phyloP scores from a whole-genome alignment of 2,113 vertebrate species.

The Chrysochloris asiatica region DNA sequence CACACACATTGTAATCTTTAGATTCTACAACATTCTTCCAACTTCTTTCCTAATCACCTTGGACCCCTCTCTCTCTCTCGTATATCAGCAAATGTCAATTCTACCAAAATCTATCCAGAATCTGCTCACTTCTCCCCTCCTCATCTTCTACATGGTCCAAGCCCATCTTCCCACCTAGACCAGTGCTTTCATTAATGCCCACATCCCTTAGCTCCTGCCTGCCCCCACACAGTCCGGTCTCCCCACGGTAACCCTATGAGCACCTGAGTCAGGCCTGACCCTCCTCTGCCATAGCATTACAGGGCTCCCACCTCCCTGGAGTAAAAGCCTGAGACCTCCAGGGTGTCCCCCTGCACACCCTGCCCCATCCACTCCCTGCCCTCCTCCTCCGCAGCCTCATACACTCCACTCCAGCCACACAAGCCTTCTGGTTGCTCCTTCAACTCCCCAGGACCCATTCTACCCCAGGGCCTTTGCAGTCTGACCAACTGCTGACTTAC shows the following conservation, averaged over 20 bases:
- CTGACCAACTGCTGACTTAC: background rate
- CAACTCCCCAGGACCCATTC: accelerated
- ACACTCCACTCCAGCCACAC: background rate
- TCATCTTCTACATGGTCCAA: background rate
- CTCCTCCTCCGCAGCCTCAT: background rate
- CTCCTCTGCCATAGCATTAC: background rate
- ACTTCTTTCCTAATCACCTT: background rate
- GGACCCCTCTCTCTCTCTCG: background rate
- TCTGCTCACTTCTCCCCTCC: background rate
- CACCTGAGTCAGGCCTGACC: background rate
- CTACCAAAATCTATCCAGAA: background rate
- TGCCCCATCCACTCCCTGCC: accelerated
- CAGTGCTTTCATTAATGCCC: background rate
- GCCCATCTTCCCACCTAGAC: background rate
- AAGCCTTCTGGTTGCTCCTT: background rate
- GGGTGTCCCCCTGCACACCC: background rate
- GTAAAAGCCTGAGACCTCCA: background rate
- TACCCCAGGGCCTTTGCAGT: background rate
- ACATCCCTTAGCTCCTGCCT: background rate
- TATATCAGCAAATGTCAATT: background rate
- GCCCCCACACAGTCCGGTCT: background rate
- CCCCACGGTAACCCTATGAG: background rate
- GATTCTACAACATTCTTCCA: background rate
- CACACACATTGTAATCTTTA: background rate
- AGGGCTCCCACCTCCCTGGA: background rate